A percentile compares a stretch with the other conserved stretches of the same genome.
phyloP scores from a whole-genome alignment of 2,113 vertebrate species.

The Thomomys bottae region DNA sequence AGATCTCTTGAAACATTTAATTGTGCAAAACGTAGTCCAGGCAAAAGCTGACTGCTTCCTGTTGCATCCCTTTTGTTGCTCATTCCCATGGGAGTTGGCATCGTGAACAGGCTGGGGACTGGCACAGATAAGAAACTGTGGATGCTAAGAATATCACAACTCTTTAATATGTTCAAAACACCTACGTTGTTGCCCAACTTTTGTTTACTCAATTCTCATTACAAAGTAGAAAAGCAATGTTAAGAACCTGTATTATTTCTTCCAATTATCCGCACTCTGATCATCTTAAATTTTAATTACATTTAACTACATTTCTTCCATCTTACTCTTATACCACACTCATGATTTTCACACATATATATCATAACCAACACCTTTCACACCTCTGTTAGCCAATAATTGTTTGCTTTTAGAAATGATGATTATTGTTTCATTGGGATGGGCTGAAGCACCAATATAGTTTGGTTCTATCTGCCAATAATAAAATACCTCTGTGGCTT shows the following conservation, averaged over 20 bases:
- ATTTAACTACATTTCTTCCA: not conserved
- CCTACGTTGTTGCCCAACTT: constrained; percentile 55
- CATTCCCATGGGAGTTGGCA: constrained; percentile 40
- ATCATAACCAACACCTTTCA: not conserved
- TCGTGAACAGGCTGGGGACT: constrained; percentile 10
- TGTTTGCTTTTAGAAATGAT: not conserved
- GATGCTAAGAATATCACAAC: constrained; percentile 49
- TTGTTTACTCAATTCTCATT: constrained; percentile 29
- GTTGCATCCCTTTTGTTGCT: constrained; percentile 37
- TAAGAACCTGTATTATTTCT: constrained; percentile 10
- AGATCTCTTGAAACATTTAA: constrained; percentile 66
- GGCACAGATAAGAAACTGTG: constrained; percentile 17
- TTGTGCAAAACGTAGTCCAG: constrained; percentile 70
- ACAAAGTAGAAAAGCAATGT: constrained; percentile 57
- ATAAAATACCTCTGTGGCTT: constrained; percentile 44
- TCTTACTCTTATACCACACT: constrained; percentile 13
- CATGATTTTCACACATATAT: not conserved
- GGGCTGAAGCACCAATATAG: not conserved
- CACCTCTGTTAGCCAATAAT: not conserved
- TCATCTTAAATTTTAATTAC: not conserved
- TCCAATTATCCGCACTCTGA: not conserved
- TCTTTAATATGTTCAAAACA: constrained; percentile 60
- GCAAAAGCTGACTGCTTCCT: constrained; percentile 59
- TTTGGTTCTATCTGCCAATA: constrained; percentile 3
- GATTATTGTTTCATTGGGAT: not conserved